Conservation (phyloP, 2,888 invertebrate species). For the Ametastegia equiseti region DNA sequence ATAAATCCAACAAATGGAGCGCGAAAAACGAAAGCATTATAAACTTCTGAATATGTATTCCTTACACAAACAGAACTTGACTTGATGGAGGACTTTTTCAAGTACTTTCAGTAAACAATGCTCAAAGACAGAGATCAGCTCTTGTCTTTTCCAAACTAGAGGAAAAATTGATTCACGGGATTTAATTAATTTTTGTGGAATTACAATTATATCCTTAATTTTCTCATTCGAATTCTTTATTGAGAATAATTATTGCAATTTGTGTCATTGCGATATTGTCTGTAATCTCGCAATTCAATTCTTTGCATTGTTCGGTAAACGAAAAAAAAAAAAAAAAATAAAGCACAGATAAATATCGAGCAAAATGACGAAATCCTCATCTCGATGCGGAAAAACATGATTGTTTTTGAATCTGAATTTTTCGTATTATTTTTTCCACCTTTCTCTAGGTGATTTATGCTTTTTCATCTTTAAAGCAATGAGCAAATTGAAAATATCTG, state of each 20-base stretch:
- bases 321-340: no score
- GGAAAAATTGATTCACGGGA: not conserved
- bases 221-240: not conserved
- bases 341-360: no score
- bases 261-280: no score
- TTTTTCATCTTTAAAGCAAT: not conserved
- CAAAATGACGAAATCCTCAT: no score
- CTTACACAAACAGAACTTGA: slow-evolving; percentile 11
- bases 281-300: no score
- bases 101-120: slow-evolving; percentile 10
- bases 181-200: not conserved
- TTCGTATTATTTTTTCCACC: no score
- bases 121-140: slow-evolving; percentile 6
- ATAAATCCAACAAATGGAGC: slow-evolving; percentile 13
- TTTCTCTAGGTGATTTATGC: no score
- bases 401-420: no score
- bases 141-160: not conserved
- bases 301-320: no score
- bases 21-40: slow-evolving; percentile 6
- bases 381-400: no score
- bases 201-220: not conserved
- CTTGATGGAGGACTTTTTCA: slow-evolving; percentile 16
- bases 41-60: slow-evolving; percentile 1
- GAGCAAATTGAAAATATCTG: not conserved
- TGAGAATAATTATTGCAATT: not conserved